These are phyloP conservation scores for Galagoides demidoff DNA, from an alignment of 2,797 vertebrate species.

Conservation along the genomic window DNA sequence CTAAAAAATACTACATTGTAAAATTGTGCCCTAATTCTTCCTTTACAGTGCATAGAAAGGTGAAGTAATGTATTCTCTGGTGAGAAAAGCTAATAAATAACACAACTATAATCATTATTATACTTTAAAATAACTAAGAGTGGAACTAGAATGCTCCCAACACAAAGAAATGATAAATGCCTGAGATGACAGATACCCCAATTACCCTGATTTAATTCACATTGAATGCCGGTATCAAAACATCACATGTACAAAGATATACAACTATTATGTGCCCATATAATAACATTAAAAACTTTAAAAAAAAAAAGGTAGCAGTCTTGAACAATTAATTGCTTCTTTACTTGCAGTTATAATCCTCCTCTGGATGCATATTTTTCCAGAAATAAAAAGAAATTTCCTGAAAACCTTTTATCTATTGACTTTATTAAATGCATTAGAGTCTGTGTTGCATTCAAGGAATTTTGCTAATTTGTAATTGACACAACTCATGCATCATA, in stretches of 20 bases:
- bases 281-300: background rate
- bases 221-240: background rate
- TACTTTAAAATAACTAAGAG: background rate
- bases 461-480: background rate
- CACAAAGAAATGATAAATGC: background rate
- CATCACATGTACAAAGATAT: background rate
- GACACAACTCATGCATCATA: background rate
- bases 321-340: background rate
- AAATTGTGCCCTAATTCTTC: slow-evolving; percentile 9
- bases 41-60: background rate
- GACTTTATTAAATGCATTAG: background rate
- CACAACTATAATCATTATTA: background rate
- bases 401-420: slow-evolving; percentile 26
- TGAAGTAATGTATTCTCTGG: background rate
- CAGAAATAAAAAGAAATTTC: slow-evolving; percentile 9
- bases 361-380: background rate
- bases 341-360: background rate
- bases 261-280: background rate
- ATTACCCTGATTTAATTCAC: background rate
- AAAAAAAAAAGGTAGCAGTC: background rate
- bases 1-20: slow-evolving; percentile 27
- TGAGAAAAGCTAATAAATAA: slow-evolving; percentile 28
- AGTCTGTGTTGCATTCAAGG: background rate
- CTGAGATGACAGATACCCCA: background rate
- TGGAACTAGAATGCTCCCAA: background rate